These are phyloP conservation scores for Phengaris arion DNA, from an alignment of 2,888 invertebrate genomes.

Conservation along the genomic window DNA sequence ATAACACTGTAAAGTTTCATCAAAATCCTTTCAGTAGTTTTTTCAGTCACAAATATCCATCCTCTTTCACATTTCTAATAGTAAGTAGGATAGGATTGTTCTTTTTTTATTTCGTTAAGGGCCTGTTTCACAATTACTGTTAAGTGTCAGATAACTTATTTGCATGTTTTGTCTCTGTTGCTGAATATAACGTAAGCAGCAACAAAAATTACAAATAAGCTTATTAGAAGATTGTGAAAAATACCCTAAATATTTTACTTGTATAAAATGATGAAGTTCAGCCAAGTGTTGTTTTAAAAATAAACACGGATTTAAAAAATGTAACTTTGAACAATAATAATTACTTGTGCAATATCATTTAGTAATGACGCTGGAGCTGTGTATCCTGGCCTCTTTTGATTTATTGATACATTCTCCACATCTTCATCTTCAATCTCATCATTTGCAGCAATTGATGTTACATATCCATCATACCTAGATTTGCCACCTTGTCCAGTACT, in stretches of 20 bases:
- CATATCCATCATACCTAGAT: slow-evolving; percentile 94
- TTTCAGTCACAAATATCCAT: too few species aligned
- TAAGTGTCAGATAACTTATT: too few species aligned
- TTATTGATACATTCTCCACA: slow-evolving; percentile 86
- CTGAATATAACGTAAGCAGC: too few species aligned
- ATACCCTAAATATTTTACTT: not conserved
- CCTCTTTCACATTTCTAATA: too few species aligned
- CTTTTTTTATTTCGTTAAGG: too few species aligned
- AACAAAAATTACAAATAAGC: too few species aligned
- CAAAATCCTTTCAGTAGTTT: too few species aligned
- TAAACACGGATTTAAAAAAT: not conserved
- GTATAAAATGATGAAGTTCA: not conserved
- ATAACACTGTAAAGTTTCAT: too few species aligned
- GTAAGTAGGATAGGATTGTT: too few species aligned
- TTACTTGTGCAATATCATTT: slow-evolving; percentile 93
- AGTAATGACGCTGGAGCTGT: slow-evolving; percentile 93
- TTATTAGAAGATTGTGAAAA: too few species aligned
- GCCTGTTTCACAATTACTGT: too few species aligned
- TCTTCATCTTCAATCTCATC: slow-evolving; percentile 98
- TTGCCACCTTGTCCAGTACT: slow-evolving; percentile 81
- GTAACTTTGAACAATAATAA: not conserved
- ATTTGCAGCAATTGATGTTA: slow-evolving; percentile 97
- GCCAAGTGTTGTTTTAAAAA: not conserved
- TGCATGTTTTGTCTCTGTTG: too few species aligned
- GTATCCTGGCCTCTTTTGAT: slow-evolving; percentile 87